Evolutionary conservation across 2,797 vertebrate species (phyloP).

Genomic region (Falco berigora): DNA sequence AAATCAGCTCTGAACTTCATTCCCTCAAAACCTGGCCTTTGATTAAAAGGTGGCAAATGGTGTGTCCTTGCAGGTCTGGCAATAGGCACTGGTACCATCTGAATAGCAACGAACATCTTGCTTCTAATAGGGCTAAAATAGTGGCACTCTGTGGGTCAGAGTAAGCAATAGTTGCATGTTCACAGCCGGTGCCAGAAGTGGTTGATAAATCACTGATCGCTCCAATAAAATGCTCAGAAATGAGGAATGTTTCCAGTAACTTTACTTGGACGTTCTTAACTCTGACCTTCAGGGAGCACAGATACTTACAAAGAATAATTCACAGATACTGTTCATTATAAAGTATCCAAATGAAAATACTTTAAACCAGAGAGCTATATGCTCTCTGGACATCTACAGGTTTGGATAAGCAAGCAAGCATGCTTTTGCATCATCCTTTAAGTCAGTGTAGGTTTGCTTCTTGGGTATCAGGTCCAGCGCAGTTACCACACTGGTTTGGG

Average conservation of each 20-base stretch:
- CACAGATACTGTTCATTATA: not conserved
- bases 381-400: not conserved
- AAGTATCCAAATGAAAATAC: not conserved
- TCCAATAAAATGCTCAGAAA: not conserved
- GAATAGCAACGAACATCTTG: not conserved
- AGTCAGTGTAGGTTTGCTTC: not conserved
- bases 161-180: not conserved
- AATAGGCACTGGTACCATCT: not conserved
- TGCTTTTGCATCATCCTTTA: fast-evolving
- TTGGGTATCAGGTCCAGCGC: not conserved
- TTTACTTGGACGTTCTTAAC: not conserved
- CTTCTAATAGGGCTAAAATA: not conserved
- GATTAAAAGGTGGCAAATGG: not conserved
- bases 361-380: not conserved
- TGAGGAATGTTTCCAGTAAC: not conserved
- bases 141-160: not conserved
- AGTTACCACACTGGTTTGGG: not conserved
- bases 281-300: not conserved
- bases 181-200: not conserved
- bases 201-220: not conserved
- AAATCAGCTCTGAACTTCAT: not conserved
- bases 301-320: not conserved
- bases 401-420: not conserved
- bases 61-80: not conserved
- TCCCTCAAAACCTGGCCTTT: not conserved